Evolutionary conservation across 1,140 invertebrate genomes (phyloP), one percentile per base, ranked within the genome.

Genomic region (Formica selysi): DNA sequence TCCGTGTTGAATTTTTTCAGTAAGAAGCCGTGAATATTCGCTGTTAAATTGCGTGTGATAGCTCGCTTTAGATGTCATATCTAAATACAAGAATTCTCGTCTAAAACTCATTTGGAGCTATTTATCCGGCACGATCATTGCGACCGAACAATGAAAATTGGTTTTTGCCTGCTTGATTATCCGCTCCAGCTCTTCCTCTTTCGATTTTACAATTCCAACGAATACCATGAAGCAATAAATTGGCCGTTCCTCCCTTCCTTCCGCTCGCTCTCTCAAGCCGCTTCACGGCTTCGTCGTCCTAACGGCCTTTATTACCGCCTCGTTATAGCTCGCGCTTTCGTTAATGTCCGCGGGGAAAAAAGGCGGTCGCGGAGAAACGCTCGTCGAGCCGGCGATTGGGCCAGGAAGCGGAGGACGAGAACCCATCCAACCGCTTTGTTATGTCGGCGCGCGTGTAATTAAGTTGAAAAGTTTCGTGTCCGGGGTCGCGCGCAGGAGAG

Each of bases 311-410:
- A 87, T 87, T 90, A 79, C 85, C 32, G 61, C 19, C 16, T 89
- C 78, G 36, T 90, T 90, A 87, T 87, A 90, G 86, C 87, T 86
- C 73, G 65, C 78, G 59, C 86, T 87, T 89, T 90, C 89, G 85
- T 89, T 84, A 84, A 90, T 84, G 67, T 59, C 16, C 48, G 32
- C 61, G 67, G n/a, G 78, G 67, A 86, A 89, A 86, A 36, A 74
- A 51, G 57, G 4, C 38, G 73, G 59, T 0, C 36, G 41, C 2
- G n/a, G 11, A 84, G 71, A 54, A 62, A 48, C 48, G 81, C 76
- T 62, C 57, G 71, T 78, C 70, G 26, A 48, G 22, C 59, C 62
- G 68, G 54, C 48, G 51, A 44, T 57, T 54, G 68, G 38, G 22
- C n/a, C 0, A 38, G 71, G 76, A 80, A 88, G 51, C 26, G 26